Percentiles rank a stretch among this genome's conserved stretches.
Conservation (phyloP, 2,113 vertebrate species). For the Sigmodon hispidus region DNA sequence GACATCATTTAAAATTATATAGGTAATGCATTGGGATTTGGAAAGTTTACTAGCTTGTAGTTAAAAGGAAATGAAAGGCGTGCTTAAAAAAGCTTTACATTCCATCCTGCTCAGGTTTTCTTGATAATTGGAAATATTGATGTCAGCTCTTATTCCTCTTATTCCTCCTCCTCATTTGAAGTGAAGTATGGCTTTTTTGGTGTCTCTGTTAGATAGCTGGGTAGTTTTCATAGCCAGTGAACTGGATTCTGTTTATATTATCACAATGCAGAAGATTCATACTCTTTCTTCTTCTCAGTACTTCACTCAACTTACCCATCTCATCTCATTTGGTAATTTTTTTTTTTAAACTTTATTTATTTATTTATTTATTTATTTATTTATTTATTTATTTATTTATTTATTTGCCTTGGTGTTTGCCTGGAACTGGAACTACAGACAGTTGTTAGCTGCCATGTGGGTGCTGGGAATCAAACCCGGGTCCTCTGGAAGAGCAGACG, state of each 20-base stretch:
- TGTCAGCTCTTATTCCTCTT: not conserved
- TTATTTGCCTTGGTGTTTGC: too few species aligned
- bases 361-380: too few species aligned
- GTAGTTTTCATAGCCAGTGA: not conserved
- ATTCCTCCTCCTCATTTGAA: not conserved
- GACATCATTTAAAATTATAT: conserved; percentile 2
- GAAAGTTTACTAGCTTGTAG: not conserved
- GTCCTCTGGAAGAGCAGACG: too few species aligned
- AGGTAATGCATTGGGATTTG: not conserved
- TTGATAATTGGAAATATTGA: not conserved
- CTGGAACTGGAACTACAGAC: too few species aligned
- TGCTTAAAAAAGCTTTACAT: not conserved
- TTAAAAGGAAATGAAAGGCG: conserved; percentile 6
- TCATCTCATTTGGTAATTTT: not conserved
- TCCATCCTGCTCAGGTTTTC: not conserved
- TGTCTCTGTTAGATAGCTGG: not conserved
- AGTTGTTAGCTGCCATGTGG: too few species aligned
- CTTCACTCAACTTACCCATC: not conserved
- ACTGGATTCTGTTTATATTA: not conserved
- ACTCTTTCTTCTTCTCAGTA: not conserved
- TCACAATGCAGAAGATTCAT: not conserved
- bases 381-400: too few species aligned
- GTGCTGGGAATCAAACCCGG: too few species aligned
- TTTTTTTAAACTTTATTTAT: too few species aligned
- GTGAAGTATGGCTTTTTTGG: not conserved